A percentile compares a stretch with the other conserved stretches of the same genome.
Evolutionary conservation across 2,797 vertebrate genomes (phyloP).

Genomic region (Cyclura pinguis): DNA sequence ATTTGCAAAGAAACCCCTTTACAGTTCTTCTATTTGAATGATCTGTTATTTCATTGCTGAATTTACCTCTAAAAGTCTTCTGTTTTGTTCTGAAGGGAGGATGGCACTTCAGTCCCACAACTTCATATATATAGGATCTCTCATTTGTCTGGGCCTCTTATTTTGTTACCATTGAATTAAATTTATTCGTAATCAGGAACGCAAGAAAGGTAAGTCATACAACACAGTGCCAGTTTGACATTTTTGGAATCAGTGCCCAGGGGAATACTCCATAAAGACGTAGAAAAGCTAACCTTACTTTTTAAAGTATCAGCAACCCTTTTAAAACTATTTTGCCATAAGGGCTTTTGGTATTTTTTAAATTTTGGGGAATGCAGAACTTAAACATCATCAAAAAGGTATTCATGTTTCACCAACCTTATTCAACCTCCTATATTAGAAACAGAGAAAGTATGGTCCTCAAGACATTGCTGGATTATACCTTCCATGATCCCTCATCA

Average conservation of each 20-base stretch:
- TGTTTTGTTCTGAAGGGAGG: not conserved
- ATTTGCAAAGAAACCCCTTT: too few species aligned
- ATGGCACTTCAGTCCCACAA: not conserved
- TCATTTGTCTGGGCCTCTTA: not conserved
- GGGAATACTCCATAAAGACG: not conserved
- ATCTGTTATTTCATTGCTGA: too few species aligned
- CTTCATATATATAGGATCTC: not conserved
- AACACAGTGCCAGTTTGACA: too few species aligned
- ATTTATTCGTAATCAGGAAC: not conserved
- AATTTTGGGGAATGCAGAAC: not conserved
- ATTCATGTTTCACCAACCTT: not conserved
- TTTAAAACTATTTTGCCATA: not conserved
- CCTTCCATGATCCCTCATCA: too few species aligned
- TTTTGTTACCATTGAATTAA: not conserved
- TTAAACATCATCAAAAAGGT: not conserved
- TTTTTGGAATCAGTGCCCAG: not conserved
- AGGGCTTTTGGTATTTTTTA: not conserved
- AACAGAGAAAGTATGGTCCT: not conserved
- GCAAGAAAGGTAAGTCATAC: not conserved
- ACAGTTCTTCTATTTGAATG: too few species aligned
- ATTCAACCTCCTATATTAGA: not conserved
- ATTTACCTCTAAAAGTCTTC: not conserved
- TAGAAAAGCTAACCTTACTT: not conserved
- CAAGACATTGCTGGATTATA: not conserved
- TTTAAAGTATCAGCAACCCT: not conserved